Percentiles rank a stretch among this genome's conserved stretches.
phyloP scores from a whole-genome alignment of 2,888 invertebrate species.

The Charanyca ferruginea region DNA sequence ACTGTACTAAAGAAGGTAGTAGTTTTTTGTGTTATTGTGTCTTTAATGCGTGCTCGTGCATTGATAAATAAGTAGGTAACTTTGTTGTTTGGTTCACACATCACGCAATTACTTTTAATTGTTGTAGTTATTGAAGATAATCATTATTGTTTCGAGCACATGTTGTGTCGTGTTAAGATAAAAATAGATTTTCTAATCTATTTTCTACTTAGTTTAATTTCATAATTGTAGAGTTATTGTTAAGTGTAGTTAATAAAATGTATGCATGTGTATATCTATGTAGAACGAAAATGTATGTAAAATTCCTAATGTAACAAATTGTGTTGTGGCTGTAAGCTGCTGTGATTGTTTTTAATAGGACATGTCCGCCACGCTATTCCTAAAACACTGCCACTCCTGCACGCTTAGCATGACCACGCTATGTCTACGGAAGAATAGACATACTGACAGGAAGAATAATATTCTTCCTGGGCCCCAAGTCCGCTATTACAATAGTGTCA shows the following conservation, averaged over 20 bases:
- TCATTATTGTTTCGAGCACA: slow-evolving; percentile 17
- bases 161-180: slow-evolving; percentile 7
- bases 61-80: slow-evolving; percentile 22
- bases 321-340: background rate
- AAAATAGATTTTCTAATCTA: slow-evolving; percentile 40
- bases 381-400: too few relatives aligned
- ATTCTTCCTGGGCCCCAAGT: too few relatives aligned
- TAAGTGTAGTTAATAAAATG: background rate
- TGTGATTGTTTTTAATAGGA: too few relatives aligned
- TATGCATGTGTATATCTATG: too few relatives aligned
- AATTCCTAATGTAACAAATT: background rate
- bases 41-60: slow-evolving; percentile 5
- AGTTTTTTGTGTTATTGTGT: slow-evolving; percentile 27
- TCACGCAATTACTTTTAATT: slow-evolving; percentile 26
- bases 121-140: background rate
- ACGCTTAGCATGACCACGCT: too few relatives aligned
- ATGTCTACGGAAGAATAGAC: too few relatives aligned
- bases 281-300: too few relatives aligned
- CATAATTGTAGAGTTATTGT: background rate
- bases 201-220: slow-evolving; percentile 2
- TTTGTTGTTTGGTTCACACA: slow-evolving; percentile 10
- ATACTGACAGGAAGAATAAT: too few relatives aligned
- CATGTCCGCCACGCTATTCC: too few relatives aligned
- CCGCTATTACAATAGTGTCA: too few relatives aligned
- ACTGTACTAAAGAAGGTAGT: background rate